Base-by-base conservation (phyloP, 2,888 invertebrate genomes). In the Lampropteryx suffumata region DNA sequence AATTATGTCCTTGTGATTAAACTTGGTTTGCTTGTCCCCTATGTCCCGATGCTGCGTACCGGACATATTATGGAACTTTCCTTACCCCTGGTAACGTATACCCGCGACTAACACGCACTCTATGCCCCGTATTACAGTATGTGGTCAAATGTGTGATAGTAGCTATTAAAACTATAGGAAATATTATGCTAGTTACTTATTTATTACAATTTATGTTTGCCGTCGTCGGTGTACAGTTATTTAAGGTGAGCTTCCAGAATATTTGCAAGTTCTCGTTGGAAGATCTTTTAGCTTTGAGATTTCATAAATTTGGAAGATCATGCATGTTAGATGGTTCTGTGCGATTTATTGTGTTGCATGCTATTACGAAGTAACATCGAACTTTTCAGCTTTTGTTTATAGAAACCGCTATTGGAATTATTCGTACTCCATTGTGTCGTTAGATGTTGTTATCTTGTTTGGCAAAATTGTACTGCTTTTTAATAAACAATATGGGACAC, bases 121-220 rank as follows among this genome's bases (percentile, higher is more conserved):
- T 56, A 69, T 71, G 72, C 71, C 65, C 56, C 10, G 35, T 24
- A 24, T 55, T 73, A 69, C 86, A 99, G 98, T 99, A 99, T 94
- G 99, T 99, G 92, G 99, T 99, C 84, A 99, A 99, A 94, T 99
- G 99, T 94, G 99, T 98, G 93, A 97, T 98, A 93, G 98, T 98
- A 92, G 98, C 98, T 79, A 96, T 98, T 92, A 97, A 97, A 94
- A 98, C 98, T 83, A 98, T 98, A 93, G 99, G 99, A 91, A 99
- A 99, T 95, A 99, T 99, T 92, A 98, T 99, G 96, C 94, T 99
- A 95, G 99, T 99, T 92, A 99, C 99, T 88, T 98, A 98, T 94
- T 96, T 99, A 90, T 97, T 99, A 90, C 97, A 99, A 94, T 99
- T 99, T 94, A 99, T 99, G 99, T 99, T 99, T 92, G 99, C 99